Evolutionary conservation across 2,888 invertebrate genomes (phyloP).

Genomic region (Galerucella nymphaeae): DNA sequence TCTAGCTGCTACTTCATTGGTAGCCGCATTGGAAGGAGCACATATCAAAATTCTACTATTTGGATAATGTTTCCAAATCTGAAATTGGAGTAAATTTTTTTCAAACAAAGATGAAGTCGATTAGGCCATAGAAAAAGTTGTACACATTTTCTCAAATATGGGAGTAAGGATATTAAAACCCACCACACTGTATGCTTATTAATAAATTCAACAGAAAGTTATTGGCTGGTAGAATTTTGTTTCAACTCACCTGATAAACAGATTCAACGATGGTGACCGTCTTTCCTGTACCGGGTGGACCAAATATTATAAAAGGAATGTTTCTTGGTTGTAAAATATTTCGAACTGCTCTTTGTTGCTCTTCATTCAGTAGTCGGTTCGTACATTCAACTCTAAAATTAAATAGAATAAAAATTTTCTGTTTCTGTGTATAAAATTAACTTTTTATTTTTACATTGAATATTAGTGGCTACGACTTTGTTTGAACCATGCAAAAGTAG

Average conservation of each 20-base stretch:
- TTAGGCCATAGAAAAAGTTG: background rate
- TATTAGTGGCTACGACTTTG: too few species aligned
- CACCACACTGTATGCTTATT: too few species aligned
- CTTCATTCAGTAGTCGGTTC: slow-evolving; percentile 57
- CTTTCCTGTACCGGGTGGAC: slow-evolving; percentile 76
- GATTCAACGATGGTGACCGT: slow-evolving; percentile 79
- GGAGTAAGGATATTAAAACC: too few species aligned
- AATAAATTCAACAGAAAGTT: too few species aligned
- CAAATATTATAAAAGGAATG: slow-evolving; percentile 70
- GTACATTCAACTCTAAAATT: slow-evolving; percentile 41
- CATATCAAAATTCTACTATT: slow-evolving; percentile 69
- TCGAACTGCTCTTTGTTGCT: slow-evolving; percentile 67
- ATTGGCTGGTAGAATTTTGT: too few species aligned
- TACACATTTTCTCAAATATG: too few species aligned
- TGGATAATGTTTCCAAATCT: slow-evolving; percentile 49
- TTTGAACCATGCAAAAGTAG: too few species aligned
- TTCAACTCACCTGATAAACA: slow-evolving; percentile 69
- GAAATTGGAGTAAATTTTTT: slow-evolving; percentile 2
- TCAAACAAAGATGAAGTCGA: background rate
- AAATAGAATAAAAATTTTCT: background rate
- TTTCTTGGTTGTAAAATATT: slow-evolving; percentile 66
- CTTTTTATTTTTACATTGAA: background rate
- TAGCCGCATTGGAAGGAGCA: slow-evolving; percentile 76
- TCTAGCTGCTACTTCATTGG: slow-evolving; percentile 72
- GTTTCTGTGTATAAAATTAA: background rate